A percentile compares a stretch with the other conserved stretches of the same genome.
Evolutionary conservation across 2,888 invertebrate genomes (phyloP).

Genomic region (Polydrusus cervinus): DNA sequence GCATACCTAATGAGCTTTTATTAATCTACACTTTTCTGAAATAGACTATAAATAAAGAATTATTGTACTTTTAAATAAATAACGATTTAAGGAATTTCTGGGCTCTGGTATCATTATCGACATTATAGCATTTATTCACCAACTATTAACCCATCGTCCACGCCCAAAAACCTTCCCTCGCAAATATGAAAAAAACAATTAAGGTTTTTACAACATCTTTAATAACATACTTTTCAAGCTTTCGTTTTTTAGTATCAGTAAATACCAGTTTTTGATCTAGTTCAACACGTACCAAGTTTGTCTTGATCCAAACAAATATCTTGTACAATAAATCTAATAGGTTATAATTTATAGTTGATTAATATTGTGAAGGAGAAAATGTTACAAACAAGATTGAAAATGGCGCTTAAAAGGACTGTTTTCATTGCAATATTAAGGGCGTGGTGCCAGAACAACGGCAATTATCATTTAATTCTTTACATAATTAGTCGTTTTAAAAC

Average conservation of each 20-base stretch:
- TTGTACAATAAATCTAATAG: constrained; percentile 20
- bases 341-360: constrained; percentile 33
- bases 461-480: neutral
- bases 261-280: constrained; percentile 37
- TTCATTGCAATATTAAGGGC: neutral
- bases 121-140: neutral
- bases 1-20: too few species aligned
- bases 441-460: neutral
- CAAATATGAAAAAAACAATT: constrained; percentile 13
- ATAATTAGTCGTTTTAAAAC: neutral
- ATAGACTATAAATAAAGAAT: too few species aligned
- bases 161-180: constrained; percentile 10
- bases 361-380: constrained; percentile 20
- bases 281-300: constrained; percentile 21
- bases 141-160: neutral
- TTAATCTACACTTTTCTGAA: too few species aligned
- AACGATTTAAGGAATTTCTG: too few species aligned
- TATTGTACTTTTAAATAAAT: too few species aligned
- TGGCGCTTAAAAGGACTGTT: neutral
- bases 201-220: constrained; percentile 12
- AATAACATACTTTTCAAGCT: constrained; percentile 15
- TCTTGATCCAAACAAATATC: constrained; percentile 5
- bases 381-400: constrained; percentile 14
- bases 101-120: too few species aligned
- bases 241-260: constrained; percentile 27